Percentiles rank a stretch among this genome's conserved stretches.
Evolutionary conservation across 2,888 invertebrate genomes (phyloP).

Genomic region (Vesta saturnalis): DNA sequence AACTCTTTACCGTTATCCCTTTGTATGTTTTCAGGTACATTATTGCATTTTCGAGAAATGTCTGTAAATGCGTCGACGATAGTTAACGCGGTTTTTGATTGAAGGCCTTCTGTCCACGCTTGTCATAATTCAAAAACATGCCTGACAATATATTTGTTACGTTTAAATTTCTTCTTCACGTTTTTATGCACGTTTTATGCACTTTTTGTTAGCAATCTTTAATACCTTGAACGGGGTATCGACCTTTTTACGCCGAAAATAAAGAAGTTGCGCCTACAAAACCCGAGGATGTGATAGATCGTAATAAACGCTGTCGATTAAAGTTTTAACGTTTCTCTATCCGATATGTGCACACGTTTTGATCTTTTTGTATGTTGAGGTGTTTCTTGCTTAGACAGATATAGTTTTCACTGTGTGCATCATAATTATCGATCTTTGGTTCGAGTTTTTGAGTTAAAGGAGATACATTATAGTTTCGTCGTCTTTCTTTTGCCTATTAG

Average conservation of each 20-base stretch:
- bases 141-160: background rate
- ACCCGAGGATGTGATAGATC: background rate
- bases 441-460: too few species aligned
- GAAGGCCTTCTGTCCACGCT: background rate
- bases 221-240: background rate
- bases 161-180: background rate
- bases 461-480: background rate
- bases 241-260: background rate
- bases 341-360: background rate
- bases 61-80: background rate
- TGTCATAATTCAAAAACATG: background rate
- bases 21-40: background rate
- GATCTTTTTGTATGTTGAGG: background rate
- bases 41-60: background rate
- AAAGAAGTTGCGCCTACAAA: background rate
- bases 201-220: slow-evolving; percentile 14
- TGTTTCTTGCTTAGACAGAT: background rate
- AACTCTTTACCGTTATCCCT: slow-evolving; percentile 3
- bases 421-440: too few species aligned
- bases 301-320: background rate
- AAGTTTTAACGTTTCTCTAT: too few species aligned
- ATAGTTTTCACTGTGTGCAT: too few species aligned
- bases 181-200: background rate
- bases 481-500: background rate
- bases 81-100: background rate